Base-by-base conservation (phyloP, 92 coral and sea anemone species). In the Epizoanthus scotinus region DNA sequence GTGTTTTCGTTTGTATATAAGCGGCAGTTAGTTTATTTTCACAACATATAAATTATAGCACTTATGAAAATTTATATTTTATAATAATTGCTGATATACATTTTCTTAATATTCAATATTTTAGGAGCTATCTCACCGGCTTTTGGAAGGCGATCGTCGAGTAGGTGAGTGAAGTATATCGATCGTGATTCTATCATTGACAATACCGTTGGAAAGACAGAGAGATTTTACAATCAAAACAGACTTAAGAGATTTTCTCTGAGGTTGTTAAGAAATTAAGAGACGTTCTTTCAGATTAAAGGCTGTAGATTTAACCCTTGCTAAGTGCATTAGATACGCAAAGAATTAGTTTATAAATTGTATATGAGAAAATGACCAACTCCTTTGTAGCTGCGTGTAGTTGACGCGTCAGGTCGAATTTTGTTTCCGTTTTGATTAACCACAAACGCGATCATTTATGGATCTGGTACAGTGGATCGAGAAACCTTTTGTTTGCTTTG, bases 91-190 rank as follows among this genome's bases (percentile, higher is more conserved):
- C 40, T 34, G 40, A 34, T 34, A 34, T 79, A 34, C 49, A 24
- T 25, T 81, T 85, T 6, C 67, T 71, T 75, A 65, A 74, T 74
- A 15, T 21, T 47, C 2, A 47, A 28, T 67, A 64, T 53, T 74
- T 29, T 67, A 91, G 95, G 95, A 91, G 70, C 78, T 91, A 38
- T 91, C 95, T 3, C 86, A 88, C 65, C 87, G 91, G 19, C 78
- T 91, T 50, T 83, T 86, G 70, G 92, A 88, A 52, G 90, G 90
- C 38, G 91, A 87, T 87, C 89, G 91, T 70, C 78, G 95, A 65
- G 95, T 91, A 31, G 95, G 95, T 91, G 80, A 79, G 95, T 53
- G 27, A 19, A 68, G 12, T 44, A 7, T 44, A 44, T 44, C 27
- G 54, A 27, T 77, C 82, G 81, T 58, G 60, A 55, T 58, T 70